Base-by-base conservation (phyloP, 2,797 vertebrate species). In the Brotogeris chrysoptera region DNA sequence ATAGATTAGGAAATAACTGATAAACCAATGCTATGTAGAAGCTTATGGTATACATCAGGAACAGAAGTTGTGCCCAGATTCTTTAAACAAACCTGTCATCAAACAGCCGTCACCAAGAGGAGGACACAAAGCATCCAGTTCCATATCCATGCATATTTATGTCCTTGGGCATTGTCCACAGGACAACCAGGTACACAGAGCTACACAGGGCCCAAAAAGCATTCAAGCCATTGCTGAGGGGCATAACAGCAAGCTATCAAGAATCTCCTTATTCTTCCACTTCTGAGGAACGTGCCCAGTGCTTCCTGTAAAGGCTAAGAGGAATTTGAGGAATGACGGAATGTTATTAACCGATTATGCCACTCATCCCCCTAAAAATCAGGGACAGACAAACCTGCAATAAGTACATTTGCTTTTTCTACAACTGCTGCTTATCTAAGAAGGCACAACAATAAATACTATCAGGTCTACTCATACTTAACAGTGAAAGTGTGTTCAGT, bases 401-500 rank as follows among this genome's bases (percentile, higher is more conserved):
- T 39, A 82, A 82, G 28, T 43, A 55, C 15, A 82, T 49, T 28
- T 83, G 76, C 92, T 44, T 90, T 85, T 80, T 55, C 64, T 50
- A 59, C 38, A 92, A 34, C 34, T 41, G 53, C 36, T 82, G 43
- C 28, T 88, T 77, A 77, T 39, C 36, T 64, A 55, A 82, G 39
- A 55, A 55, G 23, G 39, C 81, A 77, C 12, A 94, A 81, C 14
- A 94, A 84, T n/a, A 86, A 92, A 82, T 52, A 82, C 46, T 43
- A 68, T 39, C 23, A 65, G 57, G 32, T 59, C 32, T 34, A 85
- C 32, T 53, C 13, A 28, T 10, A 88, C 16, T 61, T 43, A 81
- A 86, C 15, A 76, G 50, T 50, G 39, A 90, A 87, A 38, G 71
- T 17, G 30, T n/a, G 13, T 41, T 81, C 50, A 41, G 36, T 74